Evolutionary conservation across 2,797 vertebrate species (phyloP), one percentile per base, ranked within the genome.

Genomic region (Macroramphosus scolopax): DNA sequence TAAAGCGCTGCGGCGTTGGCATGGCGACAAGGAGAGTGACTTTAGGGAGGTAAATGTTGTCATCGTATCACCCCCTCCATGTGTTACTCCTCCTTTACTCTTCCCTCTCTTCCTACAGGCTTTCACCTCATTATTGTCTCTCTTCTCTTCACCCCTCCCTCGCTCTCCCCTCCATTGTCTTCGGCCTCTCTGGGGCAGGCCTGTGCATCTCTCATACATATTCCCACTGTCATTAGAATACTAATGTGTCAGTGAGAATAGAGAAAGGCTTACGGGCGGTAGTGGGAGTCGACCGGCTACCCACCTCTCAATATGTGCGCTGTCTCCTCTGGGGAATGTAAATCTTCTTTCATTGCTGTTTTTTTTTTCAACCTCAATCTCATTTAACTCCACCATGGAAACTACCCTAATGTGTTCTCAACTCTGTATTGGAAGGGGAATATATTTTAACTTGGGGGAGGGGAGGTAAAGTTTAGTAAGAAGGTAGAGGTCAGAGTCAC

Each of bases 191-290:
- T 0, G 16, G 29, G 32, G 50, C 49, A 41, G 52, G n/a, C n/a
- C n/a, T n/a, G n/a, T n/a, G n/a, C 20, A 6, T 22, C 20, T 22
- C 20, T 67, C 66, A 56, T 69, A 81, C 65, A 78, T 78, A 78
- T 81, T 79, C 65, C 58, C 53, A 25, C 51, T 64, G 66, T 63
- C 75, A 74, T 79, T 73, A 68, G 62, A 86, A 84, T 77, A 74
- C 72, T 73, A 74, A 82, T 80, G 77, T 51, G 55, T 68, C 62
- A 13, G 47, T 22, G 34, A 78, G 80, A 86, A 81, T 67, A 25
- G 69, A 72, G 59, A 14, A n/a, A 31, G 65, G 52, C 66, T 59
- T 51, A 60, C 5, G 34, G 62, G 51, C 1, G 35, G 63, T 2
- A 34, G 46, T 54, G 51, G 41, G 70, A 77, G 75, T 68, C 32